phyloP scores from a whole-genome alignment of 2,797 vertebrate genomes.

The Manis javanica region DNA sequence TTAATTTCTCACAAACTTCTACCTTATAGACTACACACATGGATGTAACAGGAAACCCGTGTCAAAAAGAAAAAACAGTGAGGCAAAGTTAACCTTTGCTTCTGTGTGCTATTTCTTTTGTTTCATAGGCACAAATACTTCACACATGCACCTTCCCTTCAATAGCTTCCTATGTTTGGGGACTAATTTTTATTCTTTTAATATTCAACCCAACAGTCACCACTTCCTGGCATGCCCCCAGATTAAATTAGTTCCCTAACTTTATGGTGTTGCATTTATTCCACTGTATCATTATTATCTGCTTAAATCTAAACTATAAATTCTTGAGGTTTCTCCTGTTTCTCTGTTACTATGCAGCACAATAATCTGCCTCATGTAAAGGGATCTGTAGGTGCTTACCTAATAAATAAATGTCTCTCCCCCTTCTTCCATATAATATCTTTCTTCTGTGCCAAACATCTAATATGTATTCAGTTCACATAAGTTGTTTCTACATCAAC shows the following conservation, averaged over 20 bases:
- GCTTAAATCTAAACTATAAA: not conserved
- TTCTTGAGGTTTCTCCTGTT: not conserved
- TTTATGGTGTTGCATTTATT: not conserved
- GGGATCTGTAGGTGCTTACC: not conserved
- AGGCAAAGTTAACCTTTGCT: not conserved
- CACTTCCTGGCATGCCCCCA: not conserved
- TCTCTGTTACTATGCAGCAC: not conserved
- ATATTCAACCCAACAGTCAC: not conserved
- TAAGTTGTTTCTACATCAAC: not conserved
- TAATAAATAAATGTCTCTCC: not conserved
- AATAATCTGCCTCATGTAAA: not conserved
- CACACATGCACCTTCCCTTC: not conserved
- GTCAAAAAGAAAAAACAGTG: not conserved
- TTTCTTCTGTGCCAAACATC: not conserved
- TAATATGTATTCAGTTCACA: not conserved
- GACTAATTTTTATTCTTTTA: not conserved
- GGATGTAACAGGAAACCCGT: not conserved
- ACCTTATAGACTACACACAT: not conserved
- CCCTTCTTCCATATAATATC: rapidly evolving
- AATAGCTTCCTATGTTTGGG: not conserved
- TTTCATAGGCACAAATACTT: not conserved
- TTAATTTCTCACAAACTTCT: not conserved
- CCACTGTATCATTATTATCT: not conserved
- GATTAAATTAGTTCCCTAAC: not conserved
- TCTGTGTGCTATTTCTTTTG: not conserved